A percentile compares a stretch with the other conserved stretches of the same genome.
Evolutionary conservation across 2,797 vertebrate species (phyloP).

Genomic region (Petrocephalus schoutedeni): DNA sequence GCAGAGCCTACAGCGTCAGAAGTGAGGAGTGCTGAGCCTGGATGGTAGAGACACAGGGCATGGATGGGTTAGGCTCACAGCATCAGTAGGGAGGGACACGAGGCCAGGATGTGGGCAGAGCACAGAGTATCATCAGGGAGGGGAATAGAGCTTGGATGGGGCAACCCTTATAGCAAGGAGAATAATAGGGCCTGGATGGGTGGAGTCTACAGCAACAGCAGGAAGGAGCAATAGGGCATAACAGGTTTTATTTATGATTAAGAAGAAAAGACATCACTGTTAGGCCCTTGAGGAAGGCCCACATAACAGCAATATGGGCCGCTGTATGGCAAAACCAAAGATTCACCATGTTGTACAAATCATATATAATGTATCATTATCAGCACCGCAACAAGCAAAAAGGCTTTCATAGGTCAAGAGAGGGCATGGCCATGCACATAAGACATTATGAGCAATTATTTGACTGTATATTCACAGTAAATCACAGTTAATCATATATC

Average conservation of each 20-base stretch:
- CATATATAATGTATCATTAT: not conserved
- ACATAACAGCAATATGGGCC: not conserved
- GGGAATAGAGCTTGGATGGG: not conserved
- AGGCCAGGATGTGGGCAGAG: no score
- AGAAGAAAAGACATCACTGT: not conserved
- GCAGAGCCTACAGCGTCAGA: not conserved
- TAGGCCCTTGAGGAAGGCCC: not conserved
- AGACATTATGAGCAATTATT: not conserved
- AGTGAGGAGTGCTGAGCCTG: not conserved
- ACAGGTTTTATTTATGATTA: not conserved
- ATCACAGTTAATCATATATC: not conserved
- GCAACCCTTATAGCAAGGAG: not conserved
- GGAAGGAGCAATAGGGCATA: not conserved
- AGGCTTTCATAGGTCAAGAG: not conserved
- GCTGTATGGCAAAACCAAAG: not conserved
- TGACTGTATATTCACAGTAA: not conserved
- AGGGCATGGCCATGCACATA: not conserved
- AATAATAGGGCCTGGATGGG: not conserved
- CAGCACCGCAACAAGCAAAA: not conserved
- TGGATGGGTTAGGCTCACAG: not conserved
- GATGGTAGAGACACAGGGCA: not conserved
- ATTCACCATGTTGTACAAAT: not conserved
- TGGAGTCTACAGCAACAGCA: not conserved
- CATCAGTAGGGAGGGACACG: not conserved
- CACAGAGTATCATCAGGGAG: not conserved